Conservation (phyloP, 2,797 vertebrate genomes). For the Coregonus suidteri region DNA sequence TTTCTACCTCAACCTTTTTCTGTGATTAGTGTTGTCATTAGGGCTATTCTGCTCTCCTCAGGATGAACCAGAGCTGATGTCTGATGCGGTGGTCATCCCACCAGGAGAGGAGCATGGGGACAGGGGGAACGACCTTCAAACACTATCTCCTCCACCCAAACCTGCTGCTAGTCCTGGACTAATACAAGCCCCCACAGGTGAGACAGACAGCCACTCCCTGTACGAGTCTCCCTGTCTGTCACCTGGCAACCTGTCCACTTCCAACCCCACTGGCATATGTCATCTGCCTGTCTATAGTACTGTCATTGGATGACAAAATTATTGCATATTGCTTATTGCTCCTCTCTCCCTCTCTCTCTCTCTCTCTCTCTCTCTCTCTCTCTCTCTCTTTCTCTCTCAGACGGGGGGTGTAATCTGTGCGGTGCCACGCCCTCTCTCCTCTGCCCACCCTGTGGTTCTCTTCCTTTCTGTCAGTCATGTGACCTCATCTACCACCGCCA, state of each 20-base stretch:
- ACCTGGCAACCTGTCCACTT: not conserved
- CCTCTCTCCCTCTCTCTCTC: not conserved
- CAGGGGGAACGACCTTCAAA: not conserved
- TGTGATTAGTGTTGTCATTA: conserved; percentile 8
- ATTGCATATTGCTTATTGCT: not conserved
- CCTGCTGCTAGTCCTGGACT: not conserved
- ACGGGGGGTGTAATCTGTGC: conserved; percentile 66
- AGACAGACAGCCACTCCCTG: conserved; percentile 12
- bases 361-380: not conserved
- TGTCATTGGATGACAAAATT: not conserved
- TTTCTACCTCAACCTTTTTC: not conserved
- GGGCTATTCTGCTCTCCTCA: conserved; percentile 3
- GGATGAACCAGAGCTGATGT: conserved; percentile 7
- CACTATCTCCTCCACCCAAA: conserved; percentile 18
- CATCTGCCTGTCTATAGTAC: not conserved
- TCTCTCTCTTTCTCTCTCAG: conserved; percentile 6
- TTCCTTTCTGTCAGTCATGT: conserved; percentile 74
- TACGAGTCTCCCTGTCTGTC: not conserved
- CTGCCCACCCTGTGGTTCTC: conserved; percentile 76
- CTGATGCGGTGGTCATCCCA: conserved; percentile 24
- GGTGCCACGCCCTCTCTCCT: conserved; percentile 60
- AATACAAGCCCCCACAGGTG: conserved; percentile 36
- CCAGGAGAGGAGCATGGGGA: conserved; percentile 13
- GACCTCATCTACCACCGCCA: conserved; percentile 81
- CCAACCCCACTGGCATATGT: not conserved